These are phyloP conservation scores for Drosophila oshimai DNA, from an alignment of 1,140 invertebrate species.

Conservation along the genomic window DNA sequence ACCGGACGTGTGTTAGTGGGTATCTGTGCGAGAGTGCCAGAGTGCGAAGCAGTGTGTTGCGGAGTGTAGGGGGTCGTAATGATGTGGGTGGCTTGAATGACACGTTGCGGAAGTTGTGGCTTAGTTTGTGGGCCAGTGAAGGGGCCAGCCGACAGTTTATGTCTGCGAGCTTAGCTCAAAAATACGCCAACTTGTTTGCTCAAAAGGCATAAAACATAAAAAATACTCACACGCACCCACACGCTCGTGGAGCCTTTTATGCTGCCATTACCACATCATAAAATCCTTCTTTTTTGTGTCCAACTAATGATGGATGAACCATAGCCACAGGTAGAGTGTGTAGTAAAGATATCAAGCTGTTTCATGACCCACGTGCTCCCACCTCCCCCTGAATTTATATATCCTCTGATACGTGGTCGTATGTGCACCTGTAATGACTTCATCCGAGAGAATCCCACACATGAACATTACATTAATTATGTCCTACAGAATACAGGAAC, in stretches of 20 bases:
- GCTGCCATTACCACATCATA: slow-evolving; percentile 75
- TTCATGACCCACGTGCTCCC: slow-evolving; percentile 21
- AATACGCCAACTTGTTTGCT: slow-evolving; percentile 78
- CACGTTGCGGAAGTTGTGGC: slow-evolving; percentile 75
- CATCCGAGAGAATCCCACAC: slow-evolving; percentile 3
- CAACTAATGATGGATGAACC: slow-evolving; percentile 80
- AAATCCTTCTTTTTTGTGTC: slow-evolving; percentile 77
- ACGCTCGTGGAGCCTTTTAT: slow-evolving; percentile 46
- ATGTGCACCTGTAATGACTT: slow-evolving; percentile 8
- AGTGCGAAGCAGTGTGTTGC: background rate
- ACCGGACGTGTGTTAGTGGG: slow-evolving; percentile 17
- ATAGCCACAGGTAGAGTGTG: slow-evolving; percentile 49
- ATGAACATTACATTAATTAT: slow-evolving; percentile 34
- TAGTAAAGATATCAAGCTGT: slow-evolving; percentile 43
- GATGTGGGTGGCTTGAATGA: slow-evolving; percentile 63
- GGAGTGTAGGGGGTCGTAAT: slow-evolving; percentile 14
- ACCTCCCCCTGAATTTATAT: background rate
- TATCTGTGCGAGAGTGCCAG: background rate
- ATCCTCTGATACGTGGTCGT: background rate
- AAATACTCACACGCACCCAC: slow-evolving; percentile 23
- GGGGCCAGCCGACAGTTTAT: slow-evolving; percentile 62
- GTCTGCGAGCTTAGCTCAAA: slow-evolving; percentile 68
- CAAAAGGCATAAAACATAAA: slow-evolving; percentile 78
- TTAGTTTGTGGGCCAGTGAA: slow-evolving; percentile 60
- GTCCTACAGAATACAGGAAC: slow-evolving; percentile 11